These are phyloP conservation scores for Caenorhabditis afra DNA, from an alignment of 2,888 invertebrate species.

Conservation along the genomic window DNA sequence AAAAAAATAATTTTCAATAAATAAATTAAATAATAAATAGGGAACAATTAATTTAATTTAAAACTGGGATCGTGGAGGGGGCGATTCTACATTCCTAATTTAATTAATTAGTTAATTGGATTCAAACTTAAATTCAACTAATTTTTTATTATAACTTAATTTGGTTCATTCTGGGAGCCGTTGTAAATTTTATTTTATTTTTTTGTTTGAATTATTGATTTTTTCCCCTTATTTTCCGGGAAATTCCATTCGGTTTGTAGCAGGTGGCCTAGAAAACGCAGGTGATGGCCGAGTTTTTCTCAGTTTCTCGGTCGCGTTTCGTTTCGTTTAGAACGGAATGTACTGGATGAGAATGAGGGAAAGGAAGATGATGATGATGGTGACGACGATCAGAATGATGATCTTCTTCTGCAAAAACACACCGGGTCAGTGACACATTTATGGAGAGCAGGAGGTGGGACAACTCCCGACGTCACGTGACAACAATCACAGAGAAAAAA, in stretches of 20 bases:
- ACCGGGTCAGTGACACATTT: not conserved
- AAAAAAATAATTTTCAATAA: not conserved
- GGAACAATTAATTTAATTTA: not conserved
- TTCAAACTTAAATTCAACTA: conserved; percentile 3
- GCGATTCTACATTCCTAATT: not conserved
- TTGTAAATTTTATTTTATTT: not conserved
- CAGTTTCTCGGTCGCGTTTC: too few species aligned
- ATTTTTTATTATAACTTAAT: conserved; percentile 1
- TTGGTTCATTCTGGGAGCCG: conserved; percentile 53
- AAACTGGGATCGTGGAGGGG: too few species aligned
- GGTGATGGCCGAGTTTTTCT: too few species aligned
- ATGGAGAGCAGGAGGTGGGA: conserved; percentile 2
- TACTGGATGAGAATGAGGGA: conserved; percentile 79
- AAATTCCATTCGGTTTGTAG: conserved; percentile 3
- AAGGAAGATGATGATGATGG: conserved; percentile 87
- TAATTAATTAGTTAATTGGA: not conserved
- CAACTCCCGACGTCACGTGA: too few species aligned
- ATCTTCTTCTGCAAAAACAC: conserved; percentile 89
- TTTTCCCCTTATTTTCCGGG: too few species aligned
- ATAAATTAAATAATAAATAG: conserved; percentile 17
- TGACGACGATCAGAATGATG: conserved; percentile 92
- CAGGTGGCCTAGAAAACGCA: conserved; percentile 11
- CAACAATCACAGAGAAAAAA: not conserved
- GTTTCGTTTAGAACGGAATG: conserved; percentile 23
- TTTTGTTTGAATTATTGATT: too few species aligned